These are phyloP conservation scores for Leiothrix lutea DNA, from an alignment of 2,113 vertebrate genomes.

Conservation along the genomic window DNA sequence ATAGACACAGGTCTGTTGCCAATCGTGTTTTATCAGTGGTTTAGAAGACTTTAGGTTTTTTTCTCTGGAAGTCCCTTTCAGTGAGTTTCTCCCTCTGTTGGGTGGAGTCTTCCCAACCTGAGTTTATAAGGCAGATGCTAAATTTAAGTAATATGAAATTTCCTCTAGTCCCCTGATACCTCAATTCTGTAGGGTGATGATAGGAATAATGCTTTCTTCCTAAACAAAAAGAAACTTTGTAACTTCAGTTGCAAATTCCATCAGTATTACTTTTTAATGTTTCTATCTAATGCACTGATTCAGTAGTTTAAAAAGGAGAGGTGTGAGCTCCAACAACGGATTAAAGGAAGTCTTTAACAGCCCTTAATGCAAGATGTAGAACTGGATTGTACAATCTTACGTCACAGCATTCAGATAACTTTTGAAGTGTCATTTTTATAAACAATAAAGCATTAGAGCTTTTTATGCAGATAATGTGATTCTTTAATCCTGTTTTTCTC, in stretches of 20 bases:
- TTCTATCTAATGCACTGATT: not conserved
- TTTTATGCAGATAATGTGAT: constrained; percentile 4
- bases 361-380: not conserved
- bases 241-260: not conserved
- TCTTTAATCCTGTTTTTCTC: constrained; percentile 44
- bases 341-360: not conserved
- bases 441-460: not conserved
- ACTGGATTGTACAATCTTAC: not conserved
- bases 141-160: not conserved
- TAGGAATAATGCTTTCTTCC: not conserved
- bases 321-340: not conserved
- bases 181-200: not conserved
- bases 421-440: constrained; percentile 11
- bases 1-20: not conserved
- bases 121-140: not conserved
- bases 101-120: not conserved
- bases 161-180: not conserved
- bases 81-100: not conserved
- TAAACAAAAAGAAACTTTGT: not conserved
- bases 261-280: not conserved
- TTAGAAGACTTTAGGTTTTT: not conserved
- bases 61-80: not conserved
- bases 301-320: not conserved
- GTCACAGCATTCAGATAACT: not conserved
- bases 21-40: not conserved